Base-by-base conservation (phyloP, 2,888 invertebrate species). In the Hyalella azteca region DNA sequence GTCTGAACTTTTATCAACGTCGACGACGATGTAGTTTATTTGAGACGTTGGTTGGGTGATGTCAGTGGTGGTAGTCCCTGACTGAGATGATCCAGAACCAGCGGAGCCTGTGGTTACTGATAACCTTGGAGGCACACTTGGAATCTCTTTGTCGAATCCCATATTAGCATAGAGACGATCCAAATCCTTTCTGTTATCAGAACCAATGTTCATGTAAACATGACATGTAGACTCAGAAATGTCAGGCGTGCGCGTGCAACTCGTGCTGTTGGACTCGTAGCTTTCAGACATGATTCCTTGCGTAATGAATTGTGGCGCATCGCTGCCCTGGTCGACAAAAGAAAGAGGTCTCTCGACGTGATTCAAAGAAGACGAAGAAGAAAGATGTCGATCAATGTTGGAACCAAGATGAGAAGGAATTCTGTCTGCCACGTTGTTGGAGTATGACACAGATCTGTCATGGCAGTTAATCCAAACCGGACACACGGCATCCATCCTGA, bases 11-110 rank as follows among this genome's bases (percentile, higher is more conserved):
- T 84, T 89, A 86, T 93, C 92, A 86, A 95, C 90, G 87, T 95
- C 95, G 84, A 95, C 89, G 84, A 93, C 91, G 5, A 93, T 93
- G 88, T 95, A 95, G 88, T 94, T 95, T 0, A 94, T 90, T 87
- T 90, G 90, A 77, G 89, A 88, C 22, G 89, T 88, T 13, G 87
- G 86, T 40, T 79, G 79, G 32, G 78, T 80, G 22, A 78, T 81
- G 60, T 81, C 80, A 29, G 81, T 83, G 15, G 81, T 73, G 60
- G 73, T 81, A 50, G 81, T 81, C 36, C 81, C 81, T n/a, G 83
- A 83, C 39, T 80, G 79, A 39, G 83, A 82, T 48, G 81, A 81
- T 7, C 79, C 80, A n/a, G 84, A 81, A 19, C 80, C 81, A n/a
- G 78, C 81, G 36, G 81, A 80, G 15, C 80, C 82, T 36, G 80